phyloP scores from a whole-genome alignment of 2,113 vertebrate species.

The Platanista minor region DNA sequence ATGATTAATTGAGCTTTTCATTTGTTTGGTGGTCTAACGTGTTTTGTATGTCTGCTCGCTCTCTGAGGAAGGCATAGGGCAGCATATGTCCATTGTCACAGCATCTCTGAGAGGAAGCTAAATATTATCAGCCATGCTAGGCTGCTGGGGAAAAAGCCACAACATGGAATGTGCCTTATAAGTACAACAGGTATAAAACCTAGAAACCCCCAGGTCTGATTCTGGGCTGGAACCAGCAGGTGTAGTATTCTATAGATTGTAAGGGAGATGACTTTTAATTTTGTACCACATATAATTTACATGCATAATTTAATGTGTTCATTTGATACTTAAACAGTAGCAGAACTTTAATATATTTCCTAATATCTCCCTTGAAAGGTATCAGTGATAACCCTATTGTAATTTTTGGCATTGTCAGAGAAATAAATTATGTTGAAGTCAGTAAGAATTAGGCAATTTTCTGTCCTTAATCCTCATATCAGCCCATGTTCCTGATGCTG shows the following conservation, averaged over 20 bases:
- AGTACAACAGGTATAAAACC: neutral
- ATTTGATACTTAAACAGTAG: neutral
- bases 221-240: neutral
- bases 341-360: neutral
- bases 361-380: neutral
- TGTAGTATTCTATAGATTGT: neutral
- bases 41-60: neutral
- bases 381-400: too few species aligned
- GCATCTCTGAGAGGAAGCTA: neutral
- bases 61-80: neutral
- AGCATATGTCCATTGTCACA: neutral
- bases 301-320: neutral
- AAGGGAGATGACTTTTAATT: neutral
- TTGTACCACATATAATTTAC: neutral
- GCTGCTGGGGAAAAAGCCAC: neutral
- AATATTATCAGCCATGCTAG: neutral
- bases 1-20: neutral
- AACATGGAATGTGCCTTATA: neutral
- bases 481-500: accelerated
- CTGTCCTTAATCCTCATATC: neutral
- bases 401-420: neutral
- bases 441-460: neutral
- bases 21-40: neutral
- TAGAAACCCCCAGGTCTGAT: neutral
- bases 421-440: neutral